phyloP scores from a whole-genome alignment of 2,113 vertebrate genomes.

The Rallus limicola region DNA sequence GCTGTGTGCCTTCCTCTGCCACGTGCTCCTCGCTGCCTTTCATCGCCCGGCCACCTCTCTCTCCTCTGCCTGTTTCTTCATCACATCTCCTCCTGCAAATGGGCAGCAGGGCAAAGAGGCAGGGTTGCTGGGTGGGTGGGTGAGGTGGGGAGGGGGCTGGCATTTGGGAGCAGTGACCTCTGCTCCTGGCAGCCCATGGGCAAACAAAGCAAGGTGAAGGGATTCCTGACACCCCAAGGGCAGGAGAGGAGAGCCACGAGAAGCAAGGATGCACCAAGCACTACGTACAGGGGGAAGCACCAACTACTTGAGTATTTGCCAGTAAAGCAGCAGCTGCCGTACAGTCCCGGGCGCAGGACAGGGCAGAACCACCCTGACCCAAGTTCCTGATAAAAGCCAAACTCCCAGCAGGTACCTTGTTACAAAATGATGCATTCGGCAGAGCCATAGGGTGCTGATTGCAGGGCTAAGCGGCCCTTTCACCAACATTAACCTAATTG shows the following conservation, averaged over 20 bases:
- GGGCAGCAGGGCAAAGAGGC: not conserved
- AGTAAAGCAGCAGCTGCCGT: not conserved
- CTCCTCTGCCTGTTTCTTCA: not conserved
- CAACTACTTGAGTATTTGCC: not conserved
- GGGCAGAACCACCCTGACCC: not conserved
- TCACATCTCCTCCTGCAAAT: not conserved
- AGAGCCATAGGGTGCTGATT: conserved; percentile 69
- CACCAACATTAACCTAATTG: conserved; percentile 81
- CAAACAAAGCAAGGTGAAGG: not conserved
- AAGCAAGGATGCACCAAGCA: not conserved
- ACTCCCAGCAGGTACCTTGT: conserved; percentile 41
- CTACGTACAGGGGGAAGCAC: not conserved
- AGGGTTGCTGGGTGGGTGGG: accelerated
- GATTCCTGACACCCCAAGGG: accelerated
- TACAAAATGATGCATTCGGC: conserved; percentile 7
- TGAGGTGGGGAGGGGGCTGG: not conserved
- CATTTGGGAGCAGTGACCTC: not conserved
- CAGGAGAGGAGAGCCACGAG: not conserved
- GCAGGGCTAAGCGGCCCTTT: conserved; percentile 74
- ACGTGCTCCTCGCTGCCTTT: not conserved
- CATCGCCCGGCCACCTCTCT: not conserved
- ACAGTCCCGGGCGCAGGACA: accelerated
- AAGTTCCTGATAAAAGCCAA: not conserved
- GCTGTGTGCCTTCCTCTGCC: not conserved
- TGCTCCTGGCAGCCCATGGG: not conserved